Conservation (phyloP, 2,888 invertebrate species). For the Tachina fera region DNA sequence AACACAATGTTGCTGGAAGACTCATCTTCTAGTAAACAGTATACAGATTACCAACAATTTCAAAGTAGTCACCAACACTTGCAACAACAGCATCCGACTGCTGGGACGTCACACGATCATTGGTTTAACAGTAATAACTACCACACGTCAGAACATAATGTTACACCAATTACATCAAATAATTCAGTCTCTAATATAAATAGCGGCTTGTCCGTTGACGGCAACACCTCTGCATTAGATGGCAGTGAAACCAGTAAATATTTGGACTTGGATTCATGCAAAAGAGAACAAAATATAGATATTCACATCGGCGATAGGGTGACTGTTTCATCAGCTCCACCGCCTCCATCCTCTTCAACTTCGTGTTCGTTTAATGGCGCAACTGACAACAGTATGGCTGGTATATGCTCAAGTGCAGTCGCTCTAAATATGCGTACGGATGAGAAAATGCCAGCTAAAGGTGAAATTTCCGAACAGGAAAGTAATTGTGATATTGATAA, state of each 20-base stretch:
- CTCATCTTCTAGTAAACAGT: slow-evolving; percentile 65
- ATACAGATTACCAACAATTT: slow-evolving; percentile 54
- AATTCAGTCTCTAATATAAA: slow-evolving; percentile 78
- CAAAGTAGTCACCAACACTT: slow-evolving; percentile 29
- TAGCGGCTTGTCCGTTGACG: slow-evolving; percentile 76
- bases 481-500: slow-evolving; percentile 91
- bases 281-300: slow-evolving; percentile 74
- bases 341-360: slow-evolving; percentile 74
- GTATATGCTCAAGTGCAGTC: slow-evolving; percentile 75
- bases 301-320: slow-evolving; percentile 60
- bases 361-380: slow-evolving; percentile 81
- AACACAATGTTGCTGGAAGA: slow-evolving; percentile 55
- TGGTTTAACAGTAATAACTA: slow-evolving; percentile 70
- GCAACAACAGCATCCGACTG: slow-evolving; percentile 64
- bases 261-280: slow-evolving; percentile 82
- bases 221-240: slow-evolving; percentile 77
- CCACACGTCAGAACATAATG: slow-evolving; percentile 64
- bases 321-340: slow-evolving; percentile 45
- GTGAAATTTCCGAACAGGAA: slow-evolving; percentile 93
- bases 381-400: slow-evolving; percentile 80
- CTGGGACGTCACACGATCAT: slow-evolving; percentile 67
- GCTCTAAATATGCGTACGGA: slow-evolving; percentile 91
- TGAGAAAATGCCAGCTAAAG: slow-evolving; percentile 93
- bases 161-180: slow-evolving; percentile 61
- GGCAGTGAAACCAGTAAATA: slow-evolving; percentile 80